Evolutionary conservation across 2,888 invertebrate species (phyloP).

Genomic region (Tanytarsus gracilentus): DNA sequence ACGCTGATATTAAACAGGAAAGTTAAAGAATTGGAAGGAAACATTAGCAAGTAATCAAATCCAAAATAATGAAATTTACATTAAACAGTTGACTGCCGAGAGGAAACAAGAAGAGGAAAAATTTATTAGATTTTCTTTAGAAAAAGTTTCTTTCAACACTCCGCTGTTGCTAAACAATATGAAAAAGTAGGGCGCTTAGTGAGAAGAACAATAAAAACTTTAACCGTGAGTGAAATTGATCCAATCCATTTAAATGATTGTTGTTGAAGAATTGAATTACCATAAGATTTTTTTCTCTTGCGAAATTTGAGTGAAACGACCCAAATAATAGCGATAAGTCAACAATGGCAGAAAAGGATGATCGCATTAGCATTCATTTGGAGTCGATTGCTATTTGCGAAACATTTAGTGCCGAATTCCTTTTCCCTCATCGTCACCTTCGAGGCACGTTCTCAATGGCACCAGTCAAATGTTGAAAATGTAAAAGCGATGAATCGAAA

Average conservation of each 20-base stretch:
- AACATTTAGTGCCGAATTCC: conserved; percentile 15
- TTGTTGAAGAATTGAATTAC: too few species aligned
- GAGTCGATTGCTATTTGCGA: conserved; percentile 13
- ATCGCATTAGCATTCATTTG: conserved; percentile 27
- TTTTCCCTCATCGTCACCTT: neutral
- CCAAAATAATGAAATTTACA: conserved; percentile 26
- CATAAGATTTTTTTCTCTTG: neutral
- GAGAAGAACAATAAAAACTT: conserved; percentile 14
- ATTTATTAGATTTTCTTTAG: conserved; percentile 20
- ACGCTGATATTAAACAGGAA: too few species aligned
- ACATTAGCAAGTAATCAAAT: conserved; percentile 28
- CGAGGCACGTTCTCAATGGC: too few species aligned
- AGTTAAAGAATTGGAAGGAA: neutral
- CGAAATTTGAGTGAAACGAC: neutral
- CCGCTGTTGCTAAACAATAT: too few species aligned
- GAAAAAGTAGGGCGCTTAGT: too few species aligned
- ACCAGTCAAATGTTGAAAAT: too few species aligned
- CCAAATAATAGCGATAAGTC: too few species aligned
- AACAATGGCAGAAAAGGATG: conserved; percentile 6
- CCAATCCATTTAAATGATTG: too few species aligned
- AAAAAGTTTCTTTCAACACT: too few species aligned
- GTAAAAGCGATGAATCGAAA: neutral
- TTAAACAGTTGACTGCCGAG: conserved; percentile 5
- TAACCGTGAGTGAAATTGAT: neutral
- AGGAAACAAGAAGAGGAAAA: too few species aligned